Conservation (phyloP, 1,140 invertebrate genomes). For the Tyrophagus putrescentiae region DNA sequence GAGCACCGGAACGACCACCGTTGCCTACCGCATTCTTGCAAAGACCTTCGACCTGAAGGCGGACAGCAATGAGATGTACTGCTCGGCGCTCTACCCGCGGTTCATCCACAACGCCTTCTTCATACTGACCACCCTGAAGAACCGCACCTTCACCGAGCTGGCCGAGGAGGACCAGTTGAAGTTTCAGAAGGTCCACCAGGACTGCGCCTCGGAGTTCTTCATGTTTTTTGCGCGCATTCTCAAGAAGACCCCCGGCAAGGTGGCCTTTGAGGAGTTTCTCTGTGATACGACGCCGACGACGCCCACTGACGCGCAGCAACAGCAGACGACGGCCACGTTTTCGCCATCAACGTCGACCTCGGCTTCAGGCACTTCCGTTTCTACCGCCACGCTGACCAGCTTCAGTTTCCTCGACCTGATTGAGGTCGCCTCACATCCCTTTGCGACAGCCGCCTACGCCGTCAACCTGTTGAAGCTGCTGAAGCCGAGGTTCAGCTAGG, state of each 20-base stretch:
- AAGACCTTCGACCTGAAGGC: conserved; percentile 1
- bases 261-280: conserved; percentile 66
- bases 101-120: conserved; percentile 10
- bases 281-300: conserved; percentile 29
- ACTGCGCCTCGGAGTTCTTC: conserved; percentile 42
- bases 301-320: conserved; percentile 40
- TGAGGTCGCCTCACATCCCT: conserved; percentile 5
- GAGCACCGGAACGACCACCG: neutral
- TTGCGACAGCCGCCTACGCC: conserved; percentile 45
- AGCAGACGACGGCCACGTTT: conserved; percentile 46
- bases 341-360: conserved; percentile 47
- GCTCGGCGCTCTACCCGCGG: neutral
- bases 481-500: conserved; percentile 56
- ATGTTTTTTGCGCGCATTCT: conserved; percentile 68
- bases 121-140: conserved; percentile 1
- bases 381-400: no score
- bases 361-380: no score
- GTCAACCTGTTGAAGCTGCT: conserved; percentile 63
- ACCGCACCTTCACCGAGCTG: neutral
- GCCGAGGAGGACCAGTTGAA: neutral
- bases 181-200: neutral
- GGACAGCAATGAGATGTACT: neutral
- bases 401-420: conserved; percentile 11
- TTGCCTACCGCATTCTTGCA: neutral
- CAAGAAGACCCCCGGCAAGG: conserved; percentile 59